Evolutionary conservation across 2,797 vertebrate species (phyloP), one percentile per base, ranked within the genome.

Genomic region (Uromys caudimaculatus): DNA sequence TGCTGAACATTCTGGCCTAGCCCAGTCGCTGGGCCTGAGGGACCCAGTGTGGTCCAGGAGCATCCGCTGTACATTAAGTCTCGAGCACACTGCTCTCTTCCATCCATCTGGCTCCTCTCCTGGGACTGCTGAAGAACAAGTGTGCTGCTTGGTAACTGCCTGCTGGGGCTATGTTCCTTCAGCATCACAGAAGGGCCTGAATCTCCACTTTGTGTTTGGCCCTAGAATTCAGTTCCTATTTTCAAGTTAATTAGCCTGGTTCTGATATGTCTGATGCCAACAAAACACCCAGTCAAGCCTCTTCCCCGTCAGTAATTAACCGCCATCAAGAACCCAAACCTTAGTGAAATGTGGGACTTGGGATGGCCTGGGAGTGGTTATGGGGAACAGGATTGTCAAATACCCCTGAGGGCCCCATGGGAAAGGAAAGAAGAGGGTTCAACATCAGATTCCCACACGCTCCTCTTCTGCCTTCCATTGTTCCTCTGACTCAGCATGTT

Each of bases 71-170:
- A 52, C 81, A 32, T 96, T 79, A 56, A 60, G 93, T 85, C 90
- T 86, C 1, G 1, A 84, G 88, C 84, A 90, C 44, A 32, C 60
- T 52, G 41, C 64, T 91, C 54, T 78, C 44, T n/a, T 73, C 56
- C 54, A 6, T 79, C 60, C 91, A 64, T 95, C 41, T 47, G 76
- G n/a, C 50, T 44, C 5, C 2, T 89, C 83, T 0, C 89, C n/a
- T n/a, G 92, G 11, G 81, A 78, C 93, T 27, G 29, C 76, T 4
- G 54, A 89, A 77, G 91, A 94, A 60, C 50, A 84, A 83, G 85
- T 19, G 16, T 77, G 84, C 93, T 64, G 8, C n/a, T 44, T 19
- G 44, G 41, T 71, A 52, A 88, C 9, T 2, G 16, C 76, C 62
- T 94, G 75, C 10, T 27, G 50, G 17, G 58, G 47, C 69, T 52